Evolutionary conservation across 2,888 invertebrate species (phyloP).

Genomic region (Nymphalis polychloros): DNA sequence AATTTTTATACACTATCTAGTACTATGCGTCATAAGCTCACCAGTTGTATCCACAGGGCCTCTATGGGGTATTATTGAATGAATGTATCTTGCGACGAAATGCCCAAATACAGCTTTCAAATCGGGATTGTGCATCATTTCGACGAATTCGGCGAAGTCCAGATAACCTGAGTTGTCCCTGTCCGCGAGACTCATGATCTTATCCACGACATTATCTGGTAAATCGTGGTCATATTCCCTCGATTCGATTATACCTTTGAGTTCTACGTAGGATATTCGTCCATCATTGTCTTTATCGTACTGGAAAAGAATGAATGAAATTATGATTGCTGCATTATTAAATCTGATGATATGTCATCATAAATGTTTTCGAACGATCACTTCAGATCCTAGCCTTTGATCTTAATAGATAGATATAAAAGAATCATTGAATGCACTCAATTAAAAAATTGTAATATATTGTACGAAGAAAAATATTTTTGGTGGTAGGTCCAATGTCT

Average conservation of each 20-base stretch:
- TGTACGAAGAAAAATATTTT: too few relatives aligned
- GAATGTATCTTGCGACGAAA: conserved; percentile 83
- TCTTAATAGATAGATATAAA: too few relatives aligned
- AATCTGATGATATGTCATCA: not conserved
- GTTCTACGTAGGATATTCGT: conserved; percentile 84
- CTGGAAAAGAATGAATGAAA: conserved; percentile 64
- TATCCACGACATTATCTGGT: conserved; percentile 84
- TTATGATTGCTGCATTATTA: not conserved
- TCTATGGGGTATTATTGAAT: conserved; percentile 81
- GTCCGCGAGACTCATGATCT: conserved; percentile 86
- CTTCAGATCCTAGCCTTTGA: too few relatives aligned
- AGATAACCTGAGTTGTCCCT: conserved; percentile 83
- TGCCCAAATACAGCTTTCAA: conserved; percentile 85
- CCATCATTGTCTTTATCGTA: conserved; percentile 88
- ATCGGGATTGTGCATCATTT: conserved; percentile 84
- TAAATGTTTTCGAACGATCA: too few relatives aligned
- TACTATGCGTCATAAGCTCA: conserved; percentile 44
- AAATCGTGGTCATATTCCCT: conserved; percentile 85
- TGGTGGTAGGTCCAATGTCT: too few relatives aligned
- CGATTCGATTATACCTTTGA: conserved; percentile 83
- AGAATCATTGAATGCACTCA: too few relatives aligned
- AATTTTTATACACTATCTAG: not conserved
- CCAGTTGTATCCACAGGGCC: conserved; percentile 76
- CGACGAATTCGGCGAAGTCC: conserved; percentile 87
- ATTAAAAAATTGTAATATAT: too few relatives aligned